A percentile compares a stretch with the other conserved stretches of the same genome.
phyloP scores from a whole-genome alignment of 2,113 vertebrate genomes.

The Eubucco bourcierii region DNA sequence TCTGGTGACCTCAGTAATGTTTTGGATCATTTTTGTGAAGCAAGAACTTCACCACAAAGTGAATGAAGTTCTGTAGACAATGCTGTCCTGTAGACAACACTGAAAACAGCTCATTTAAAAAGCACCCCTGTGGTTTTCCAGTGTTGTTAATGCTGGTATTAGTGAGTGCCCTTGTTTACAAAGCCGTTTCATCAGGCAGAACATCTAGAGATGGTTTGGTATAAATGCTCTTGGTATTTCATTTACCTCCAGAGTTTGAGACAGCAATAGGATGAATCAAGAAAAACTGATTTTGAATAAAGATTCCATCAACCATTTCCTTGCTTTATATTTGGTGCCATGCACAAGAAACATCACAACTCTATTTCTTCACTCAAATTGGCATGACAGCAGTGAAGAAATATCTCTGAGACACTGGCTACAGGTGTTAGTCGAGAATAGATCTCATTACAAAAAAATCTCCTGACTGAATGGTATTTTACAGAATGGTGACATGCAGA shows the following conservation, averaged over 20 bases:
- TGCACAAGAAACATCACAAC: neutral
- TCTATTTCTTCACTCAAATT: neutral
- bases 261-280: neutral
- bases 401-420: neutral
- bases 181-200: neutral
- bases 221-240: neutral
- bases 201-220: neutral
- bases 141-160: fast-evolving
- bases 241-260: neutral
- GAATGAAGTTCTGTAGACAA: too few relatives aligned
- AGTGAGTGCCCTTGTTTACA: neutral
- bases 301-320: neutral
- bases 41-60: neutral
- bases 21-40: neutral
- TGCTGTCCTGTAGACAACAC: neutral
- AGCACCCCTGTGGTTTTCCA: neutral
- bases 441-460: neutral
- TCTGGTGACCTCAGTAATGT: neutral
- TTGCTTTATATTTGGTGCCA: fast-evolving
- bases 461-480: neutral
- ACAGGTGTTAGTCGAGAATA: neutral
- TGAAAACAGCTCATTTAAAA: neutral
- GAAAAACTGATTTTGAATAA: neutral
- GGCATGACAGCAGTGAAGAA: neutral
- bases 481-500: neutral